Base-by-base conservation (phyloP, 2,888 invertebrate species). In the Hypercompe scribonia region DNA sequence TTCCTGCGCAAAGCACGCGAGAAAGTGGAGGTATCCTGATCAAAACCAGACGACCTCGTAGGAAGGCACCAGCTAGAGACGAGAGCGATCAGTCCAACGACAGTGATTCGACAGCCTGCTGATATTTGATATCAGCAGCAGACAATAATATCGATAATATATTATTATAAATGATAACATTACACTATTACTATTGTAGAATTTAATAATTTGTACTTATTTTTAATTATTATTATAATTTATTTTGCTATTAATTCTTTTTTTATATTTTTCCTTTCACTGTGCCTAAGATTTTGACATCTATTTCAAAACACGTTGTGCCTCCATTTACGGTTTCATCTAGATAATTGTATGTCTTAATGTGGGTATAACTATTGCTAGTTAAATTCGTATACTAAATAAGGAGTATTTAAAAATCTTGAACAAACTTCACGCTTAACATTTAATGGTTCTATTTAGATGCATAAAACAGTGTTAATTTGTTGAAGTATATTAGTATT, bases 1-100 rank as follows among this genome's bases (percentile, higher is more conserved):
- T 97, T 98, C 87, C 93, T 98, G 82, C 97, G 97, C 68, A 97
- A 97, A 90, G 97, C 97, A 67, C 96, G 98, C 70, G 96, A 97
- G 90, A 98, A 97, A 93, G 97, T 96, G 75, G 98, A 97, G 86
- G 95, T 95, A 61, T 90, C 93, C 65, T 95, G 90, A 94, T 71
- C 69, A 11, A 54, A 31, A 46, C 42, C 64, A 61, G 63, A 11
- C 73, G 31, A 24, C 33, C 67, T 33, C 68, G 50, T n/a, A 28
- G 11, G 2, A 11, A 7, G 11, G 66, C 63, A n/a, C 67, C 50
- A 11, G 67, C 24, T 61, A 46, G 39, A 3, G 15, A 65, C 24
- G 42, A 65, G 34, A 24, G 24, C 46, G 36, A 70, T n/a, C 46
- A 67, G 24, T 58, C 66, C 21, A 36, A 74, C 42, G 71, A 75